A percentile compares a stretch with the other conserved stretches of the same genome.
phyloP scores from a whole-genome alignment of 2,797 vertebrate species.

The Trichosurus vulpecula region DNA sequence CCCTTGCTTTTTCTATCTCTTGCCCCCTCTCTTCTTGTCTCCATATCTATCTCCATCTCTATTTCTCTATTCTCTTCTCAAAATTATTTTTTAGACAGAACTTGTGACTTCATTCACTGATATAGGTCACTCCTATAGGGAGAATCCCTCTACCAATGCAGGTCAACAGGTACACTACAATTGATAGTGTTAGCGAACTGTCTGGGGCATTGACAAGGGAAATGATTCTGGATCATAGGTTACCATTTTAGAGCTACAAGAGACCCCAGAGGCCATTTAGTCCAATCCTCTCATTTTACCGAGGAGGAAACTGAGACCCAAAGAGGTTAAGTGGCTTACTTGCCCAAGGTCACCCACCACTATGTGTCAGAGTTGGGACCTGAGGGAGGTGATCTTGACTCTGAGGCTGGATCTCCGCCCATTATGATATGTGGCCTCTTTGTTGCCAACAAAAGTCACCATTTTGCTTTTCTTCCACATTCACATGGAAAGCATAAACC shows the following conservation, averaged over 20 bases:
- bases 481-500: constrained; percentile 7
- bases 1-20: too few species aligned
- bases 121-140: not conserved
- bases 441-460: not conserved
- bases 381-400: not conserved
- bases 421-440: not conserved
- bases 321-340: not conserved
- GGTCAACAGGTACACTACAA: not conserved
- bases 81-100: not conserved
- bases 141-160: not conserved
- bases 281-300: not conserved
- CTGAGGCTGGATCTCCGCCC: not conserved
- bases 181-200: not conserved
- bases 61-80: not conserved
- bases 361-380: not conserved
- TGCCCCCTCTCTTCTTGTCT: too few species aligned
- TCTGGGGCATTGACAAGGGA: not conserved
- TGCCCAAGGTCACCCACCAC: not conserved
- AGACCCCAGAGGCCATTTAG: not conserved
- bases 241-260: not conserved
- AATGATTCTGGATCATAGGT: not conserved
- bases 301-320: not conserved
- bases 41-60: not conserved
- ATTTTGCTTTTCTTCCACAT: not conserved
- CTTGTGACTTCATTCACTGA: not conserved